Evolutionary conservation across 2,797 vertebrate genomes (phyloP), one percentile per base, ranked within the genome.

Genomic region (Holocentrus rufus): DNA sequence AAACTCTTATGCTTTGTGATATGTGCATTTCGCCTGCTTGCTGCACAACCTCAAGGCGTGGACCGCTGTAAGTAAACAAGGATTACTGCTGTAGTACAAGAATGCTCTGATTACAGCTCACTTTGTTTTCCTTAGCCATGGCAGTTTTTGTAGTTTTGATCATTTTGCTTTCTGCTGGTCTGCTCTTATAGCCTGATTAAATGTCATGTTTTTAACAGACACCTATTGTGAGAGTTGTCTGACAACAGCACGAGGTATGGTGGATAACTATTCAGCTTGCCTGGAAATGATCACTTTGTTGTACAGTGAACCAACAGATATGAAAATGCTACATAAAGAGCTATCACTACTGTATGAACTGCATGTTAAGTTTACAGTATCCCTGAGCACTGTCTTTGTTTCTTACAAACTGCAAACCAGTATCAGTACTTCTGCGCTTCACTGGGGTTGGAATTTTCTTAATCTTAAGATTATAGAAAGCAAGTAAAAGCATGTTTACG

Each of bases 161-260:
- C 27, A 20, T 25, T 10, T 42, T 47, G 11, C 20, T 53, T 49
- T 57, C 6, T 58, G 14, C 46, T 68, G 20, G 9, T 69, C 39
- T 22, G 4, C 31, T 6, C 18, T 56, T 64, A 2, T 20, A 23
- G 10, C 17, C 27, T 60, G 22, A 47, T 68, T 46, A 63, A 47
- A 42, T 69, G 23, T 62, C 70, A 18, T 72, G 0, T 79, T 73
- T 78, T 80, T 53, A 44, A 71, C 87, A 93, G 92, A 87, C 30
- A 56, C 69, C 27, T 87, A 90, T 68, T 93, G 93, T 81, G 87
- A 93, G 77, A 92, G 83, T 72, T 94, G 93, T 79, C 81, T 94
- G 27, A 80, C 74, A 66, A 84, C 81, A 44, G 89, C 89, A 65
- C 72, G 60, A 84, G 93, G 92, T 93, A 85, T 36, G 69, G 25